Conservation (phyloP, 2,797 vertebrate genomes). For the Clamator glandarius region DNA sequence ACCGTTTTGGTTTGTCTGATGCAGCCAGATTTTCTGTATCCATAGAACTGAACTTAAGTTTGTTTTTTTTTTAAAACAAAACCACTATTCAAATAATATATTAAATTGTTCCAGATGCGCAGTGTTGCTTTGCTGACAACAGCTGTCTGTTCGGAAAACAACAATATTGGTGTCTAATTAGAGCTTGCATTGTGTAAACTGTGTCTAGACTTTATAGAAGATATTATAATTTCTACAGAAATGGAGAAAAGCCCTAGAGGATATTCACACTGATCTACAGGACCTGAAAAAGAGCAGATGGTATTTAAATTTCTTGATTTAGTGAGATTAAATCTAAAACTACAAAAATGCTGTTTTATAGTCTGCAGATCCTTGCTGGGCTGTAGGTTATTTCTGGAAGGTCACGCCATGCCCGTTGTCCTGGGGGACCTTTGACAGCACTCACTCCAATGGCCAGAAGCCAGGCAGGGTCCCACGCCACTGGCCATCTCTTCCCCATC, state of each 20-base stretch:
- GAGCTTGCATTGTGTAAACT: background rate
- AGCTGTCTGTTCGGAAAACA: slow-evolving; percentile 27
- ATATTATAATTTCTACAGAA: background rate
- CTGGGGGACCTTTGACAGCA: fast-evolving
- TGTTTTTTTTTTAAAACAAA: background rate
- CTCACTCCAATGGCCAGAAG: background rate
- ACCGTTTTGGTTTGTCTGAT: background rate
- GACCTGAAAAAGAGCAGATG: background rate
- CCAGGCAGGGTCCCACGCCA: background rate
- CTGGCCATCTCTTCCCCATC: fast-evolving
- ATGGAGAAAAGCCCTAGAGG: background rate
- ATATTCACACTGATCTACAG: background rate
- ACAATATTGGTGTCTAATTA: background rate
- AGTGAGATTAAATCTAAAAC: background rate
- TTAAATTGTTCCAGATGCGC: slow-evolving; percentile 15
- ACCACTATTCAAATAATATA: background rate
- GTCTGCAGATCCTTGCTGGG: background rate
- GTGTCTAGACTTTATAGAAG: background rate
- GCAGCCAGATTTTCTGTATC: background rate
- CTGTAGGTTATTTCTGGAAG: background rate
- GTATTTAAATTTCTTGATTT: background rate
- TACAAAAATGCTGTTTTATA: background rate
- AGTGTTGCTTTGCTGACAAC: background rate
- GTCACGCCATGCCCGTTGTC: background rate
- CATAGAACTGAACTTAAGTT: background rate